Evolutionary conservation across 2,113 vertebrate genomes (phyloP), one percentile per base, ranked within the genome.

Genomic region (Penelope pileata): DNA sequence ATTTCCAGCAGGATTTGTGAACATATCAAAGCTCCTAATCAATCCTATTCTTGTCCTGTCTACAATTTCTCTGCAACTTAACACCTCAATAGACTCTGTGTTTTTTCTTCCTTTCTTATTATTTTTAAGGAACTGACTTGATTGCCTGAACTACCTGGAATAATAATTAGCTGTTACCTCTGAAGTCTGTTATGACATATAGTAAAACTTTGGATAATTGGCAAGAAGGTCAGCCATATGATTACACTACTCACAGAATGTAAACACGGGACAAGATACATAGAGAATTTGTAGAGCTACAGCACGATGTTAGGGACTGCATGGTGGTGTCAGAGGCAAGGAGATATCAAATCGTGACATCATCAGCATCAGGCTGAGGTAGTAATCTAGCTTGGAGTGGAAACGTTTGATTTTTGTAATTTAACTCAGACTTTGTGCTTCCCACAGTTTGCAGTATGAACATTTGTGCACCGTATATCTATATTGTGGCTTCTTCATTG

Each of bases 11-110:
- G 86, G 88, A 97, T 87, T 84, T 4, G 8, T 86, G 92, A 92
- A 92, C 36, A 23, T 89, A 93, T 92, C 92, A 86, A 64, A 94
- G 92, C 83, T 96, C 78, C 91, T 91, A 96, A 97, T 97, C 97
- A 96, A 93, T 94, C 81, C 91, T 79, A 94, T 96, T 97, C 90
- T 97, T 97, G 87, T 92, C 86, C 59, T 76, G 72, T 0, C 53
- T 94, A 80, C 87, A 75, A 45, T 90, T 91, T 93, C 77, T 87
- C 5, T 74, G 68, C 74, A 85, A 53, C 36, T 83, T 92, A 95
- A 88, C 83, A 94, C 59, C 91, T 92, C 23, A 16, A 43, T 17
- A 90, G 68, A 93, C 88, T 70, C 53, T 3, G 2, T 43, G 2
- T 30, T 17, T 72, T 60, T 82, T 67, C 23, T 93, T 76, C 7